A percentile compares a stretch with the other conserved stretches of the same genome.
These are phyloP conservation scores for Acanthiza pusilla DNA, from an alignment of 2,797 vertebrate genomes.

Conservation along the genomic window DNA sequence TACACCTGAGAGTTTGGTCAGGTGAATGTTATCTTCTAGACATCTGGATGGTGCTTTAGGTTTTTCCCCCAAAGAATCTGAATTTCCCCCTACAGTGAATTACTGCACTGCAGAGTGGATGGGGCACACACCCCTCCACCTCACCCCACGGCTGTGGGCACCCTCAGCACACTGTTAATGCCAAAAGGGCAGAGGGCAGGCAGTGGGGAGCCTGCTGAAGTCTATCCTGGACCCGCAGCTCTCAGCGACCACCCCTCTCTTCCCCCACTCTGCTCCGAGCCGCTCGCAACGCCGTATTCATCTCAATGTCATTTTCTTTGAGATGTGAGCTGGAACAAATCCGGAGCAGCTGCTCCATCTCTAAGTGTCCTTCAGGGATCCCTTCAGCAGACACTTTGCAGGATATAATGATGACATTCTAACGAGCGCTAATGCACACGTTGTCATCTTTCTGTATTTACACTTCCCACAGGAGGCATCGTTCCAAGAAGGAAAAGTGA, in stretches of 20 bases:
- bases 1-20: background rate
- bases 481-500: constrained; percentile 61
- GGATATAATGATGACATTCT: constrained; percentile 83
- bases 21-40: background rate
- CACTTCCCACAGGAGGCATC: constrained; percentile 79
- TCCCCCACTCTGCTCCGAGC: background rate
- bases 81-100: accelerated
- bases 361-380: constrained; percentile 84
- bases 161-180: background rate
- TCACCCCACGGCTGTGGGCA: accelerated
- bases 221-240: accelerated
- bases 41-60: background rate
- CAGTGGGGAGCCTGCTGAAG: background rate
- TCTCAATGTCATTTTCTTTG: constrained; percentile 78
- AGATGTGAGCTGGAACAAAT: constrained; percentile 82
- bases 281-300: background rate
- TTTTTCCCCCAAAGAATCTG: background rate
- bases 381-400: constrained; percentile 77
- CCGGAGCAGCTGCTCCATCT: constrained; percentile 80
- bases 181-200: background rate
- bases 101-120: accelerated
- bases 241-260: background rate
- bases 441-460: constrained; percentile 83
- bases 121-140: accelerated
- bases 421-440: constrained; percentile 81